Percentiles rank a stretch among this genome's conserved stretches.
Evolutionary conservation across 1,140 invertebrate species (phyloP).

Genomic region (Maniola jurtina): DNA sequence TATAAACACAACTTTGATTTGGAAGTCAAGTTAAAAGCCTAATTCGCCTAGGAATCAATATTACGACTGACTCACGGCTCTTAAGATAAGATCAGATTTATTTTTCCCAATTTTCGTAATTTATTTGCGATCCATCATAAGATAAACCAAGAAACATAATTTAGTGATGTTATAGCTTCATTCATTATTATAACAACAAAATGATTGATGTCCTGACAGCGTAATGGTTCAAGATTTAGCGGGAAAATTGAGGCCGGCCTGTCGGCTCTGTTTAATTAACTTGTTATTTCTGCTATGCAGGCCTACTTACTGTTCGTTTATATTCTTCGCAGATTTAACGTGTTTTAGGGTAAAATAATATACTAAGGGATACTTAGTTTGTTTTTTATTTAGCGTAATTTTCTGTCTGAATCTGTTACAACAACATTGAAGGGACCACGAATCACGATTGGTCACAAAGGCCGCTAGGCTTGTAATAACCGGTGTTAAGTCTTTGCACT

Average conservation of each 20-base stretch:
- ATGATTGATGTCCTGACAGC: slow-evolving; percentile 16
- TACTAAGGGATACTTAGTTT: too few relatives aligned
- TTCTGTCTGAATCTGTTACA: too few relatives aligned
- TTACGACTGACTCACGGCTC: too few relatives aligned
- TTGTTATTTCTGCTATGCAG: slow-evolving; percentile 7
- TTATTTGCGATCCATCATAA: slow-evolving; percentile 2
- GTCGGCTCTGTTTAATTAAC: slow-evolving; percentile 3
- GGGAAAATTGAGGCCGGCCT: slow-evolving; percentile 2
- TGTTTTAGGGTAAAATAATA: neutral
- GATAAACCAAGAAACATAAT: neutral
- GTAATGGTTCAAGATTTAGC: slow-evolving; percentile 7
- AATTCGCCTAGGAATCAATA: too few relatives aligned
- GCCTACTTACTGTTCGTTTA: neutral
- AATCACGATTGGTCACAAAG: too few relatives aligned
- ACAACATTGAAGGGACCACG: too few relatives aligned
- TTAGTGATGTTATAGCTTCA: slow-evolving; percentile 2
- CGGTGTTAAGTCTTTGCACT: too few relatives aligned
- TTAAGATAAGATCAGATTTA: neutral
- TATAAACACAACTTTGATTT: too few relatives aligned
- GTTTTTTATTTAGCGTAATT: too few relatives aligned
- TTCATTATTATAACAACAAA: slow-evolving; percentile 5
- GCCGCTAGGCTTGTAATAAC: too few relatives aligned
- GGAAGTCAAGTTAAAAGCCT: too few relatives aligned
- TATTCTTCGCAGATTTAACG: neutral
- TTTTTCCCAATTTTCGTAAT: neutral